Base-by-base conservation (phyloP, 2,888 invertebrate genomes). In the Patella caerulea region DNA sequence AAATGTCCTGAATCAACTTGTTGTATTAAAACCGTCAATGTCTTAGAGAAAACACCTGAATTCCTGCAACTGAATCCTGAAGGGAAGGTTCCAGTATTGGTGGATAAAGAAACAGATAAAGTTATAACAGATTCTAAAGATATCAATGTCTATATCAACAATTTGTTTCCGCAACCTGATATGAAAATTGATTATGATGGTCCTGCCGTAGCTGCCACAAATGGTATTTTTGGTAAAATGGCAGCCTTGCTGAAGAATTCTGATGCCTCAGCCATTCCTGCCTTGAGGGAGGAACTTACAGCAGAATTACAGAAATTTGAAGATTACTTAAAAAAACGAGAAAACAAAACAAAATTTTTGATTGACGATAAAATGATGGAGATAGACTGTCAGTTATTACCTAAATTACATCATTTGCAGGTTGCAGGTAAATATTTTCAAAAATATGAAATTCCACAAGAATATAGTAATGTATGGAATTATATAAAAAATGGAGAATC, bases 1-100 rank as follows among this genome's bases (percentile, higher is more conserved):
- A 85, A 83, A 72, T 73, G 83, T 0, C 79, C 79, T 1, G 54
- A 75, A 1, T 72, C 79, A 12, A 78, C 82, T 12, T 52, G 83
- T 29, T 82, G 81, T 24, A 71, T 83, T 2, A 80, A 59, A 4
- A 79, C 82, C 11, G 76, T 87, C 1, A 81, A 86, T 70, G 79
- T 82, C 17, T 52, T 29, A 3, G 81, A 84, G 52, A 87, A 86
- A 73, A 79, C 85, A 15, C 81, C 81, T 11, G 82, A 78, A 24
- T 85, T 85, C 56, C 75, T 85, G 9, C 71, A 80, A 24, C 73
- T 87, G 24, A 84, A 84, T 71, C 81, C 83, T 7, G 81, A 78
- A 34, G 87, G 85, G 3, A 84, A 79, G 59, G 84, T 85, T 2
- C 87, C 87, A 34, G 87, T 87, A 1, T 74, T 87, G 15, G 76